Evolutionary conservation across 2,888 invertebrate species (phyloP).

Genomic region (Drosophila pseudotalamancana): DNA sequence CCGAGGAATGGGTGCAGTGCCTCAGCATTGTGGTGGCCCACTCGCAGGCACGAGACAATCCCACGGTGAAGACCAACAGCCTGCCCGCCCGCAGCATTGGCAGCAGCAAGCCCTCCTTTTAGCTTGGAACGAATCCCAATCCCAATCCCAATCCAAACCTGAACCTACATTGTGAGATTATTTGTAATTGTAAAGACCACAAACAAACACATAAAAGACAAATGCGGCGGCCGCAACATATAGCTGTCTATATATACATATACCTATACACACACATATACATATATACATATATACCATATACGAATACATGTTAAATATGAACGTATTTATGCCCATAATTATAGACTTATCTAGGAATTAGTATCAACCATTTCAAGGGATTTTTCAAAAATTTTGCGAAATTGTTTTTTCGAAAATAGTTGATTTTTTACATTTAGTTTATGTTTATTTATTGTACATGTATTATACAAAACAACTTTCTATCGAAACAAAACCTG

Average conservation of each 20-base stretch:
- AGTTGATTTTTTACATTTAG: constrained; percentile 69
- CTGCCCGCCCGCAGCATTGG: constrained; percentile 84
- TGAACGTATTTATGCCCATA: constrained; percentile 40
- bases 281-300: constrained; percentile 20
- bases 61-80: constrained; percentile 84
- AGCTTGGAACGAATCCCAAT: constrained; percentile 34
- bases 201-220: constrained; percentile 51
- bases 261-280: constrained; percentile 21
- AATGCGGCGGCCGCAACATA: constrained; percentile 46
- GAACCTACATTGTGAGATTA: constrained; percentile 75
- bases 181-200: constrained; percentile 74
- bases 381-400: constrained; percentile 75
- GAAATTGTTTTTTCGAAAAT: constrained; percentile 67
- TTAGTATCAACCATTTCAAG: constrained; percentile 66
- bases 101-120: constrained; percentile 83
- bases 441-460: constrained; percentile 76
- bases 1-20: constrained; percentile 98
- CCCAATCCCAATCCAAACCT: constrained; percentile 14
- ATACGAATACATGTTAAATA: constrained; percentile 32
- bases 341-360: constrained; percentile 65
- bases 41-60: constrained; percentile 84
- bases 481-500: constrained; percentile 59
- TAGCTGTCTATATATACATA: constrained; percentile 45
- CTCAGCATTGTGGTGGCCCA: constrained; percentile 96
- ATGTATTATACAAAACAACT: constrained; percentile 75